Conservation (phyloP, 2,888 invertebrate species). For the Netelia inedita region DNA sequence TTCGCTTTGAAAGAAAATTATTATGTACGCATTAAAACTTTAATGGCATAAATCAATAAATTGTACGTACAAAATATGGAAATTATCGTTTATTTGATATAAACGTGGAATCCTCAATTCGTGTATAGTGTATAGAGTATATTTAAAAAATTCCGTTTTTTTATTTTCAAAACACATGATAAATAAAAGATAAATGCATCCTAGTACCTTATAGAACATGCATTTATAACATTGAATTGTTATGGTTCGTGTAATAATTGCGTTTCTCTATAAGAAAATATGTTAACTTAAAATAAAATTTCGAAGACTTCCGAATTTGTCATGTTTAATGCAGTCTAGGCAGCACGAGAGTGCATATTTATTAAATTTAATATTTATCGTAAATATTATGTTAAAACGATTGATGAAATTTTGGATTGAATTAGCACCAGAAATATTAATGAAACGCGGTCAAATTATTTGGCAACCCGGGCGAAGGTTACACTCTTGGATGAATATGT, state of each 20-base stretch:
- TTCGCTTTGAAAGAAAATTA: conserved; percentile 31
- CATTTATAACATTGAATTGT: conserved; percentile 69
- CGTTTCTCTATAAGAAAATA: conserved; percentile 69
- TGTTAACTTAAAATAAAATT: conserved; percentile 72
- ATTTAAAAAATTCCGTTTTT: conserved; percentile 16
- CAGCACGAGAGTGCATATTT: conserved; percentile 66
- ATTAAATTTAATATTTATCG: conserved; percentile 19
- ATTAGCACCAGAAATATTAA: conserved; percentile 59
- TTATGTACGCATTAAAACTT: not conserved
- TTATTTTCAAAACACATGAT: conserved; percentile 14
- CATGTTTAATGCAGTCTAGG: conserved; percentile 56
- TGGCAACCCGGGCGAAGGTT: conserved; percentile 12
- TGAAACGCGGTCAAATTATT: conserved; percentile 9
- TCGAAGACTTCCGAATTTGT: conserved; percentile 70
- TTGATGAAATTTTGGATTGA: conserved; percentile 21
- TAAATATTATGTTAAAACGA: conserved; percentile 11
- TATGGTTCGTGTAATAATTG: conserved; percentile 57
- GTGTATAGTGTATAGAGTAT: conserved; percentile 18
- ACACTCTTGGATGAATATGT: conserved; percentile 18
- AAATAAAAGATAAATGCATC: conserved; percentile 26
- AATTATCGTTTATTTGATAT: conserved; percentile 1
- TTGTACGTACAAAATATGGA: not conserved
- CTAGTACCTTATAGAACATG: conserved; percentile 71
- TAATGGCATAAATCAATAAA: not conserved
- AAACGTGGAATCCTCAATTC: conserved; percentile 13